A percentile compares a stretch with the other conserved stretches of the same genome.
phyloP scores from a whole-genome alignment of 2,888 invertebrate species.

The Cheilosia variabilis region DNA sequence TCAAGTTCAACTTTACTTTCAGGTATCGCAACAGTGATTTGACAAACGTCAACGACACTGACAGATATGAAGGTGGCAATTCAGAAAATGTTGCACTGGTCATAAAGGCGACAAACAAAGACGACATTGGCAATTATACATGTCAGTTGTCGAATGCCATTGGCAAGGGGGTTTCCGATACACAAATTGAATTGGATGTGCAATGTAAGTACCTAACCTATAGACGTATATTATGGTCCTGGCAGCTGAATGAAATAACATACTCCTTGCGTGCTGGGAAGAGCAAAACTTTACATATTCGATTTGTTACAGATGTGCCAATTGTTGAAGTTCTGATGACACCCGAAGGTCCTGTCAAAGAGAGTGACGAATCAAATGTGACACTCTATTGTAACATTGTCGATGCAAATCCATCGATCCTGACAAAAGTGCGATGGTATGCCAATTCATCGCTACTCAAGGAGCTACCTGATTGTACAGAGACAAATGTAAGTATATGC shows the following conservation, averaged over 20 bases:
- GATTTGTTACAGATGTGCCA: constrained; percentile 88
- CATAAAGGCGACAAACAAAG: constrained; percentile 89
- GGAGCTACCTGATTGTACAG: constrained; percentile 91
- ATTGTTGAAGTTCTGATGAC: constrained; percentile 91
- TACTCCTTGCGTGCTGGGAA: too few species aligned
- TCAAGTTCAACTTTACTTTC: constrained; percentile 66
- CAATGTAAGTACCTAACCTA: constrained; percentile 87
- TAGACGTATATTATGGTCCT: neutral
- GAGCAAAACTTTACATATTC: neutral
- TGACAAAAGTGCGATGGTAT: constrained; percentile 93
- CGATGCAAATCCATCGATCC: constrained; percentile 90
- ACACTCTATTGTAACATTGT: constrained; percentile 92
- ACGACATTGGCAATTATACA: constrained; percentile 93
- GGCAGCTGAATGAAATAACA: too few species aligned
- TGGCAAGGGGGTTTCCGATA: constrained; percentile 90
- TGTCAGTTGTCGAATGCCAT: constrained; percentile 92
- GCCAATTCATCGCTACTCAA: constrained; percentile 92
- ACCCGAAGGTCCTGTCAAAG: constrained; percentile 90
- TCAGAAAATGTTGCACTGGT: constrained; percentile 90
- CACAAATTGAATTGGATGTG: constrained; percentile 90
- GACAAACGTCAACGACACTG: constrained; percentile 85
- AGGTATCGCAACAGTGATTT: constrained; percentile 89
- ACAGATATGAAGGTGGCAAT: constrained; percentile 91
- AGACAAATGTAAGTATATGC: constrained; percentile 79
- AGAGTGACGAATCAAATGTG: constrained; percentile 91